Conservation (phyloP, 2,797 vertebrate species). For the Micrastur ruficollis region DNA sequence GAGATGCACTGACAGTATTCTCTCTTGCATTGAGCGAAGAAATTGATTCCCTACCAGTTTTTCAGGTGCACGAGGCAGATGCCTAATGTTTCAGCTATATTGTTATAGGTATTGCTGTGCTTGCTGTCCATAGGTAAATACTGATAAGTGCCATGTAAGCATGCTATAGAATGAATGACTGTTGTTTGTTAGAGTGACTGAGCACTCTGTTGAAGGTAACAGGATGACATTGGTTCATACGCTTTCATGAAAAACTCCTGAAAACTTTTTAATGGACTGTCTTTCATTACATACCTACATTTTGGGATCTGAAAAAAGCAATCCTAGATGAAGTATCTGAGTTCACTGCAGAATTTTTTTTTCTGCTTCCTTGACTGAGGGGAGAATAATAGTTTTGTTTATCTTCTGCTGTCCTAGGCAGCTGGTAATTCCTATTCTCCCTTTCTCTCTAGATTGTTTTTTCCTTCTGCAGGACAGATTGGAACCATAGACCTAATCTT, state of each 20-base stretch:
- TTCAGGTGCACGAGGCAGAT: not conserved
- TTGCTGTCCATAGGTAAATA: not conserved
- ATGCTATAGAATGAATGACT: not conserved
- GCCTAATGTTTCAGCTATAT: not conserved
- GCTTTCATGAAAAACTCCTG: not conserved
- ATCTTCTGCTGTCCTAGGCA: not conserved
- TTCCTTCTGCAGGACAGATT: conserved; percentile 6
- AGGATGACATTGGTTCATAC: not conserved
- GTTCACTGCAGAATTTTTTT: not conserved
- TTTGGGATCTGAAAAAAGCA: not conserved
- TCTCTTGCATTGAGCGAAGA: not conserved
- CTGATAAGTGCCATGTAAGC: not conserved
- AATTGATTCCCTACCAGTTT: not conserved
- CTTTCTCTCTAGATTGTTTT: conserved; percentile 7
- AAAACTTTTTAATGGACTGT: not conserved
- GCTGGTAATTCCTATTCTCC: conserved; percentile 6
- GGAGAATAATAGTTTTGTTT: conserved; percentile 36
- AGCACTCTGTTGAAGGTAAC: not conserved
- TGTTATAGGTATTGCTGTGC: not conserved
- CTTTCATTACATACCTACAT: not conserved
- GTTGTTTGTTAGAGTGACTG: not conserved
- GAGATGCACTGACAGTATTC: not conserved
- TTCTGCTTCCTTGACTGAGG: not conserved
- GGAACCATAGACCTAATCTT: conserved; percentile 4
- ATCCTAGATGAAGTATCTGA: not conserved